These are phyloP conservation scores for Lateolabrax maculatus DNA, from an alignment of 2,797 vertebrate species.

Conservation along the genomic window DNA sequence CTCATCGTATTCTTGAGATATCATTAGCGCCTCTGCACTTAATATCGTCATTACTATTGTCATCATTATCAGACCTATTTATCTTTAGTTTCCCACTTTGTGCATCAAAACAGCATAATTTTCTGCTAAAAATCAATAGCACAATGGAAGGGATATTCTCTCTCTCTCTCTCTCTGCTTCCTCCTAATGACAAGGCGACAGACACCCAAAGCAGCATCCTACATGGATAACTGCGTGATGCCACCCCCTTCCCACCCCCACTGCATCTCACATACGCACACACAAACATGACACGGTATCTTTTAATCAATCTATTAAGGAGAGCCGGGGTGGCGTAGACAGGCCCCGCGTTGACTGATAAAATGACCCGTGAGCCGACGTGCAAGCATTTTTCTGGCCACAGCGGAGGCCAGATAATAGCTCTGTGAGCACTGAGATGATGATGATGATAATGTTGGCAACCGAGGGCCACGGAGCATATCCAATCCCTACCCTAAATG, in stretches of 20 bases:
- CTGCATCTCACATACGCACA: constrained; percentile 18
- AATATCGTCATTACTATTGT: constrained; percentile 61
- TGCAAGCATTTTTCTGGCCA: constrained; percentile 58
- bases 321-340: constrained; percentile 55
- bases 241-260: constrained; percentile 3
- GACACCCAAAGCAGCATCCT: constrained; percentile 43
- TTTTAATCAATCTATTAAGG: constrained; percentile 82
- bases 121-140: constrained; percentile 60
- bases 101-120: constrained; percentile 52
- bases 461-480: constrained; percentile 69
- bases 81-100: constrained; percentile 48
- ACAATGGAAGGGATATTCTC: constrained; percentile 32
- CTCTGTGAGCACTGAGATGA: constrained; percentile 74
- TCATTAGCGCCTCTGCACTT: constrained; percentile 57
- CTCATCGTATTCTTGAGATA: constrained; percentile 37
- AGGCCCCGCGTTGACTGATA: constrained; percentile 70
- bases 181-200: constrained; percentile 45
- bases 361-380: constrained; percentile 68
- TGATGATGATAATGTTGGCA: constrained; percentile 80
- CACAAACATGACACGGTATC: constrained; percentile 56
- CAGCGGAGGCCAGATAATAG: constrained; percentile 79
- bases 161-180: constrained; percentile 13
- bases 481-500: constrained; percentile 80
- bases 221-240: constrained; percentile 53
- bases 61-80: constrained; percentile 60